Evolutionary conservation across 2,888 invertebrate species (phyloP).

Genomic region (Cephus sareptanus): DNA sequence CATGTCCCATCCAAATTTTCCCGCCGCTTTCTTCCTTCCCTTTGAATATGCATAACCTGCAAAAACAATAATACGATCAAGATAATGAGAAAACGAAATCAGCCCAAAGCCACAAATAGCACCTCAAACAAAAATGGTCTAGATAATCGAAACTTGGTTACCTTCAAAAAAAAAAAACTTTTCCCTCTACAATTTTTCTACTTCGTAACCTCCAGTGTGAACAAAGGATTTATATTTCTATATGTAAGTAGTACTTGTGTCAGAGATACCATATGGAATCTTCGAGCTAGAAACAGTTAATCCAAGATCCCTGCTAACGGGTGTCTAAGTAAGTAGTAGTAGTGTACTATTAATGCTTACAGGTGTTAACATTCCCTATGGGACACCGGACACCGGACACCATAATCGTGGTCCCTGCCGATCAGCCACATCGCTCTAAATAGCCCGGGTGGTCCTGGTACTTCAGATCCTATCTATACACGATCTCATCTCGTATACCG

Average conservation of each 20-base stretch:
- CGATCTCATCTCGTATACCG: slow-evolving; percentile 33
- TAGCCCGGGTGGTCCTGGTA: slow-evolving; percentile 47
- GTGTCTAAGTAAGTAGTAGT: slow-evolving; percentile 1
- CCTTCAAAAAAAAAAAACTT: background rate
- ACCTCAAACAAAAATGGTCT: background rate
- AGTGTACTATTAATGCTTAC: slow-evolving; percentile 29
- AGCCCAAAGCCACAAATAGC: background rate
- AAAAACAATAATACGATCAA: background rate
- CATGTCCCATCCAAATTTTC: slow-evolving; percentile 20
- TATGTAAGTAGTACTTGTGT: background rate
- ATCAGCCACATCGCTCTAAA: slow-evolving; percentile 34
- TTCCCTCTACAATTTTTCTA: background rate
- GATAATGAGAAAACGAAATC: background rate
- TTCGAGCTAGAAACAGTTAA: slow-evolving; percentile 6
- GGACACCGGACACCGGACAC: slow-evolving; percentile 48
- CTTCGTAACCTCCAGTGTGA: background rate
- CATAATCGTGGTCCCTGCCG: slow-evolving; percentile 27
- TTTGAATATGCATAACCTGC: slow-evolving; percentile 36
- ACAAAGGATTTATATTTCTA: background rate
- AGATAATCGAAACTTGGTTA: background rate
- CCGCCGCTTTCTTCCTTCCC: background rate
- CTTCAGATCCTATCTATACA: slow-evolving; percentile 37
- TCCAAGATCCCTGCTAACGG: background rate
- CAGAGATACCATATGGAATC: slow-evolving; percentile 6
- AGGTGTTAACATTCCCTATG: slow-evolving; percentile 46